phyloP scores from a whole-genome alignment of 2,797 vertebrate genomes.

The Neosilurus mollespiculum region DNA sequence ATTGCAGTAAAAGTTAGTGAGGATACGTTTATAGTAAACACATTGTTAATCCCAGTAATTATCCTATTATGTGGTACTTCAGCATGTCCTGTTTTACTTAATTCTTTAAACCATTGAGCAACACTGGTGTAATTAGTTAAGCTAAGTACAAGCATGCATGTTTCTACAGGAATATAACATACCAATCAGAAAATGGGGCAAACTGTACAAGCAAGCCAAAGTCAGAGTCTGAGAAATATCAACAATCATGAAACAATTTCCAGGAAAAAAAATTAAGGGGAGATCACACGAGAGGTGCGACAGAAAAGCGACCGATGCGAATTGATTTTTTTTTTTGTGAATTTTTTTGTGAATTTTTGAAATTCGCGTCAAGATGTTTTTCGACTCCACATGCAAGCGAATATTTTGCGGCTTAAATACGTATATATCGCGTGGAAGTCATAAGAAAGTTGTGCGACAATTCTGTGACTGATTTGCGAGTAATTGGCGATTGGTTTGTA shows the following conservation, averaged over 20 bases:
- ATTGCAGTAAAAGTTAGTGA: neutral
- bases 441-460: too few species aligned
- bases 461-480: too few species aligned
- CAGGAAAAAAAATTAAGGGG: neutral
- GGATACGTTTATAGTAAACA: neutral
- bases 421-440: too few species aligned
- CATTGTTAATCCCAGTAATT: constrained; percentile 14
- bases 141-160: neutral
- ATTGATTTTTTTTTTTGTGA: too few species aligned
- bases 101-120: neutral
- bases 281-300: too few species aligned
- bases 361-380: too few species aligned
- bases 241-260: neutral
- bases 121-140: neutral
- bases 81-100: neutral
- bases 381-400: too few species aligned
- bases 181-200: neutral
- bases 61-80: neutral
- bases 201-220: neutral
- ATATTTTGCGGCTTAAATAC: too few species aligned
- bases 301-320: too few species aligned
- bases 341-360: too few species aligned
- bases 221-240: neutral
- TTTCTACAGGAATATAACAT: neutral
- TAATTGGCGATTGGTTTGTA: too few species aligned